Evolutionary conservation across 1,140 invertebrate species (phyloP), one percentile per base, ranked within the genome.

Genomic region (Nasonia longicornis): DNA sequence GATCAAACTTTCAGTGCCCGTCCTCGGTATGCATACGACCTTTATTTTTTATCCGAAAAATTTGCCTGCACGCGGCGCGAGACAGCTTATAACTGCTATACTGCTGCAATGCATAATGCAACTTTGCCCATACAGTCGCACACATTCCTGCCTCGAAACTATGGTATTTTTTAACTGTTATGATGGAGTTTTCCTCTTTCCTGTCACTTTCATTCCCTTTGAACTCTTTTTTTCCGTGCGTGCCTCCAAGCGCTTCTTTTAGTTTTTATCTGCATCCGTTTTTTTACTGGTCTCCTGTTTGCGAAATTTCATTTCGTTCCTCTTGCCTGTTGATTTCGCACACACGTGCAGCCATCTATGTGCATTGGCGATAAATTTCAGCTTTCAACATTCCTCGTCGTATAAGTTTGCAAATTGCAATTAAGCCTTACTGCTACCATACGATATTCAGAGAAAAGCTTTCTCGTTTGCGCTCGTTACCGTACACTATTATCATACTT

Each of bases 181-280:
- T 6, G 52, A 58, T 58, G 69, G 10, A 29, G 20, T 45, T 48
- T 73, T 26, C 31, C 42, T 73, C 42, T 48, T 52, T 42, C 22
- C 71, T 16, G 22, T 38, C 12, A 75, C 75, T 45, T 66, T 67
- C 38, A 77, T 77, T n/a, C 63, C 29, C 35, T 77, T 77, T 77
- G 31, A 67, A 16, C n/a, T 22, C 7, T 52, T 74, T 22, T 22
- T 75, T 75, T 63, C 3, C 35, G 38, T 42, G 38, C 38, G 38
- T 8, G 38, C 16, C 3, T 22, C 22, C 1, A 3, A 10, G 4
- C 20, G 20, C 3, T 58, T 7, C 52, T 58, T n/a, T 58, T 42
- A 26, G 3, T 73, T 63, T 63, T 75, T 63, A 22, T 52, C 31
- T 35, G 38, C 26, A 52, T 22, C n/a, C 7, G 10, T 52, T 73